Evolutionary conservation across 2,113 vertebrate genomes (phyloP).

Genomic region (Lepus europaeus): DNA sequence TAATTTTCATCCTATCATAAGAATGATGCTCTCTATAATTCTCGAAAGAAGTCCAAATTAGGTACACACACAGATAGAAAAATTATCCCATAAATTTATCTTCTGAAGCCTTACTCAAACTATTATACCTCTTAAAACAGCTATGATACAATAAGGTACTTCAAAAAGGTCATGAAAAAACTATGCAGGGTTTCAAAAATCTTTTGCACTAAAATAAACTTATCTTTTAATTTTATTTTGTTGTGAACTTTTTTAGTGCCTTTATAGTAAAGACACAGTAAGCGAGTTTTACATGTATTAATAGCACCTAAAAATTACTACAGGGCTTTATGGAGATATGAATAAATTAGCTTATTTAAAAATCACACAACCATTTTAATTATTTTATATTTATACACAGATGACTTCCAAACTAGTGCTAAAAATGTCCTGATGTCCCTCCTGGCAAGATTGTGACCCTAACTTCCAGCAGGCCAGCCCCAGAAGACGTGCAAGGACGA

Average conservation of each 20-base stretch:
- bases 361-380: constrained; percentile 18
- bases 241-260: no score
- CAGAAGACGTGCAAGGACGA: not conserved
- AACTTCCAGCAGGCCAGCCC: not conserved
- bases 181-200: no score
- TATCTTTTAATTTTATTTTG: no score
- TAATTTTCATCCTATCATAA: constrained; percentile 26
- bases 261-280: not conserved
- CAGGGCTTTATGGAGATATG: not conserved
- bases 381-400: not conserved
- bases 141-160: no score
- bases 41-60: constrained; percentile 21
- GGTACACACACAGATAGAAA: constrained; percentile 13
- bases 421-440: not conserved
- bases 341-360: constrained; percentile 15
- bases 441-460: not conserved
- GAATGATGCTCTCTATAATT: constrained; percentile 18
- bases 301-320: not conserved
- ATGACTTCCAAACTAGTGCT: not conserved
- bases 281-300: not conserved
- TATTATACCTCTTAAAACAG: not conserved
- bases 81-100: constrained; percentile 14
- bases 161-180: no score
- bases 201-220: no score
- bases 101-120: constrained; percentile 19